These are phyloP conservation scores for Zosterops hypoxanthus DNA, from an alignment of 2,113 vertebrate genomes.

Conservation along the genomic window DNA sequence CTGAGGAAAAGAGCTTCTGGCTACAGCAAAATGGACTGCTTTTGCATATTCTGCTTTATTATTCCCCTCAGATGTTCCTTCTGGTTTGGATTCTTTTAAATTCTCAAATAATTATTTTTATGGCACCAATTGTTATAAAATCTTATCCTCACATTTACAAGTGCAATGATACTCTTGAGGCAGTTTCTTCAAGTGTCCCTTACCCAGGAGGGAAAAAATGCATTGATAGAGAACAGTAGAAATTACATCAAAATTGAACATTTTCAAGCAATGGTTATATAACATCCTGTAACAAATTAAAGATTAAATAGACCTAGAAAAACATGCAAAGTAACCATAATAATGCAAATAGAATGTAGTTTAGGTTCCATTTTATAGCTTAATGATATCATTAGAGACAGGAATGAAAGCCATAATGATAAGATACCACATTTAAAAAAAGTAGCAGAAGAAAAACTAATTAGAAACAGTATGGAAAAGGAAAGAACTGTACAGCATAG, in stretches of 20 bases:
- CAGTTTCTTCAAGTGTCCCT: background rate
- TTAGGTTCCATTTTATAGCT: background rate
- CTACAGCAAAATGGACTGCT: background rate
- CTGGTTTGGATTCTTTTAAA: background rate
- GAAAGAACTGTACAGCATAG: background rate
- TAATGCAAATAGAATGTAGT: background rate
- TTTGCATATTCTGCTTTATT: background rate
- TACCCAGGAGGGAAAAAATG: background rate
- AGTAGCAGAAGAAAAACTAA: background rate
- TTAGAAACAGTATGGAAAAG: background rate
- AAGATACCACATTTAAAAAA: background rate
- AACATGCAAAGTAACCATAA: background rate
- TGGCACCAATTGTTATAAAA: background rate
- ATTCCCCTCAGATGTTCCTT: background rate
- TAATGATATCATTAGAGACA: background rate
- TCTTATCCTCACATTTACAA: background rate
- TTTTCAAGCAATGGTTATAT: background rate
- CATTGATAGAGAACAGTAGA: background rate
- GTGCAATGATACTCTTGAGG: background rate
- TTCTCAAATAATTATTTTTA: conserved; percentile 21
- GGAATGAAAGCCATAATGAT: background rate
- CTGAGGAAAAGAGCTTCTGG: background rate
- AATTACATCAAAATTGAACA: background rate
- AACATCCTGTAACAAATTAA: background rate
- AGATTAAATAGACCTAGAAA: background rate